Evolutionary conservation across 2,888 invertebrate genomes (phyloP).

Genomic region (Nymphalis urticae): DNA sequence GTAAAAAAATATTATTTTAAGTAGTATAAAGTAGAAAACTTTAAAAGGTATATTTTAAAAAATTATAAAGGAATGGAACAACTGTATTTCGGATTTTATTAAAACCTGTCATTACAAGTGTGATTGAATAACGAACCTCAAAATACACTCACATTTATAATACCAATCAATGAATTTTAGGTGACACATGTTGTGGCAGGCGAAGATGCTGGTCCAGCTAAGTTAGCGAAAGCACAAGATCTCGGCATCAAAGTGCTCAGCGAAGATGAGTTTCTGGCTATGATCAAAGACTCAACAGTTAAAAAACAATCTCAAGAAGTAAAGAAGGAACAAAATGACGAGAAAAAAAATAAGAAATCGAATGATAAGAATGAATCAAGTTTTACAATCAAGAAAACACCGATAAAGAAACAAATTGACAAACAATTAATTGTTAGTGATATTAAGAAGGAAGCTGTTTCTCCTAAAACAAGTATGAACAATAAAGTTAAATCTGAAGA

Average conservation of each 20-base stretch:
- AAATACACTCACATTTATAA: neutral
- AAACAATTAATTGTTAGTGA: slow-evolving; percentile 18
- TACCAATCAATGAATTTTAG: slow-evolving; percentile 44
- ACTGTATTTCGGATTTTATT: no score
- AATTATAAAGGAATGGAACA: neutral
- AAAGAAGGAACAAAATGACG: slow-evolving; percentile 39
- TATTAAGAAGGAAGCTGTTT: slow-evolving; percentile 32
- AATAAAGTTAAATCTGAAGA: slow-evolving; percentile 22
- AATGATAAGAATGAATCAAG: slow-evolving; percentile 36
- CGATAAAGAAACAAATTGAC: slow-evolving; percentile 13
- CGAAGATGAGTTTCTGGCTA: slow-evolving; percentile 91
- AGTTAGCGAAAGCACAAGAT: slow-evolving; percentile 88
- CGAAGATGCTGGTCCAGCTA: slow-evolving; percentile 92
- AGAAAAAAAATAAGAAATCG: slow-evolving; percentile 40
- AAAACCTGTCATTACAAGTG: no score
- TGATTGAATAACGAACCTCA: no score
- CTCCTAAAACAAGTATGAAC: slow-evolving; percentile 21
- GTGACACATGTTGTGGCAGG: slow-evolving; percentile 91
- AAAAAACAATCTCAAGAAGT: slow-evolving; percentile 41
- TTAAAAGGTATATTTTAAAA: no score
- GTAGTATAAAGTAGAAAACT: neutral
- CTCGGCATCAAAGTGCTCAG: slow-evolving; percentile 87
- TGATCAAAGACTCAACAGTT: slow-evolving; percentile 84
- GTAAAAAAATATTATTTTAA: neutral
- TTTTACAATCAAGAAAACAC: slow-evolving; percentile 14